Evolutionary conservation across 1,140 invertebrate genomes (phyloP), one percentile per base, ranked within the genome.

Genomic region (Dendroctonus valens): DNA sequence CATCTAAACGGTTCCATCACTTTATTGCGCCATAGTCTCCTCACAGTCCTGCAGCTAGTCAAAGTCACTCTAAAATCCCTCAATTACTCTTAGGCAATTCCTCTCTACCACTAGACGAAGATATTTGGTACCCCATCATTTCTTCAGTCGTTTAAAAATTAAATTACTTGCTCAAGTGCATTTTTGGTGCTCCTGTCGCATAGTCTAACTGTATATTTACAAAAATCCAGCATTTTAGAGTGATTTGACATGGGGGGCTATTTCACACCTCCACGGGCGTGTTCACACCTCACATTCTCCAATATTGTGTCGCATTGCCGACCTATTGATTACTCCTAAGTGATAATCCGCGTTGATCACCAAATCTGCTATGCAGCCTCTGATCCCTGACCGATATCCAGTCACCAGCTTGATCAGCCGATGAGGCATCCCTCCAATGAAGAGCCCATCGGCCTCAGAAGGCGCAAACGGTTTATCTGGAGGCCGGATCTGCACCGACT

Each of bases 391-490:
- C n/a, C 78, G 78, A 79, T 90, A 93, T 71, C 84, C 69, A 15
- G 73, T 76, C 26, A 75, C 67, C 38, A 89, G 89, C 61, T 83
- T 83, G 68, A 86, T 84, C 39, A 82, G 81, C 64, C 89, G 81
- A 69, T 90, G 84, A 55, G 89, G 86, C 77, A 91, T 86, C n/a
- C 91, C 91, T 72, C 91, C 91, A 86, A 80, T 84, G 83, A 83
- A 97, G 90, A 94, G 77, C 92, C 87, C 81, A 89, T 76, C 72
- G 7, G 74, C 73, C 93, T 64, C 95, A 83, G 68, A 65, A 89
- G 89, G 60, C 88, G 91, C 74, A 93, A 89, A 14, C 11, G 92
- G 91, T 75, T 95, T 93, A 12, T 95, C 82, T 76, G 93, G 90
- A 71, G 88, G 88, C 52, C 93, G 84, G 75, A 88, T 87, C 14